Evolutionary conservation across 2,113 vertebrate species (phyloP), one percentile per base, ranked within the genome.

Genomic region (Mustela nigripes): DNA sequence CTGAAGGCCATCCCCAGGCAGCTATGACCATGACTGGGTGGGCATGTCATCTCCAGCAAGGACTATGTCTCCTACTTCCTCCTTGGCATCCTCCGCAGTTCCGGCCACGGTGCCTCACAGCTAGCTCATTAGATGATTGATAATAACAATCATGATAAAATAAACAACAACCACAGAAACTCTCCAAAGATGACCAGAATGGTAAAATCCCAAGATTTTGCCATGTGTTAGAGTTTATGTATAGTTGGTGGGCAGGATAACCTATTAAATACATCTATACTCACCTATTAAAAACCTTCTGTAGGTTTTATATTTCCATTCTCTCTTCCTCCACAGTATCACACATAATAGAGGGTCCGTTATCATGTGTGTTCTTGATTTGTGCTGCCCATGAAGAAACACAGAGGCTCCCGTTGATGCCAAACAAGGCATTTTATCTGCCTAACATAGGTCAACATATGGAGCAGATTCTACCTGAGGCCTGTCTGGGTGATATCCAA

Each of bases 401-500:
- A 71, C 39, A 45, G 15, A 45, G 15, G 15, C 31, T 92, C 65
- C 26, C 91, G 11, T 16, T 95, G 56, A 31, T 96, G 33, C 18
- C 19, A 92, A 97, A 94, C 62, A 95, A 86, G 76, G 60, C n/a
- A 86, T 62, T 39, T 76, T 73, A 71, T 60, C 26, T 62, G 22
- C 53, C 90, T 84, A 67, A 82, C 31, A 10, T 28, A 76, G 65
- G 28, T 76, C 33, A 91, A 78, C 89, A 95, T 74, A 86, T 91
- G 79, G 82, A 81, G 62, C 36, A 85, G 36, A 24, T 76, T 95
- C 79, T 96, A 91, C 91, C 95, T 95, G 82, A 94, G 31, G 53
- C 85, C 67, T 95, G 28, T 15, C 94, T 97, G 94, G 85, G 82
- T 74, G 39, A 96, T 65, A 26, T 95, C 89, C 91, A 97, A 96